phyloP scores from a whole-genome alignment of 2,888 invertebrate species.

The Cantharis flavilabris region DNA sequence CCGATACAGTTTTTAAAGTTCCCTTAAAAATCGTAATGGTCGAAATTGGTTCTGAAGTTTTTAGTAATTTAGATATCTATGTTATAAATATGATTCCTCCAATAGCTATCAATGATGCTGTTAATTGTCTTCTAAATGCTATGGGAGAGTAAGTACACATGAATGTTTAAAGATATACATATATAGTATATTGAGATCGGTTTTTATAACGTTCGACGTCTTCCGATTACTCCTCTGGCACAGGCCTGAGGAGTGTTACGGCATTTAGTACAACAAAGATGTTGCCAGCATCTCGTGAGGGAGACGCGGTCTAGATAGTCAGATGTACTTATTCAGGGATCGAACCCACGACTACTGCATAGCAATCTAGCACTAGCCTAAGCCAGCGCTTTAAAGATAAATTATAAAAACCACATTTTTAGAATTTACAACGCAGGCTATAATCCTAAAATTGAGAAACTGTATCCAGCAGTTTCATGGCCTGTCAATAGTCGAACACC shows the following conservation, averaged over 20 bases:
- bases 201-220: too few relatives aligned
- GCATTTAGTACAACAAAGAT: too few relatives aligned
- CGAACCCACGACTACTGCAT: too few relatives aligned
- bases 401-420: background rate
- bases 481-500: conserved; percentile 87
- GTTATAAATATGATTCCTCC: background rate
- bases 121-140: background rate
- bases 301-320: too few relatives aligned
- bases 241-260: too few relatives aligned
- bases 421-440: conserved; percentile 79
- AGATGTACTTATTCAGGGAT: too few relatives aligned
- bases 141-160: conserved; percentile 42
- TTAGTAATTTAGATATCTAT: background rate
- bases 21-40: background rate
- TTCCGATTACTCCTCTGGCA: too few relatives aligned
- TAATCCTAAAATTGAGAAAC: conserved; percentile 71
- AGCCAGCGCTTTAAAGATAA: background rate
- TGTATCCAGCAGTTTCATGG: conserved; percentile 76
- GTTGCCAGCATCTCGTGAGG: too few relatives aligned
- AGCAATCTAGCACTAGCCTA: too few relatives aligned
- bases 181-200: too few relatives aligned
- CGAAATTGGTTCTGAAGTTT: background rate
- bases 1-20: background rate
- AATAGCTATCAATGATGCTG: background rate
- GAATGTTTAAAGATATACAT: too few relatives aligned